Conservation (phyloP, 2,113 vertebrate species). For the Dolichallabes microphthalmus region DNA sequence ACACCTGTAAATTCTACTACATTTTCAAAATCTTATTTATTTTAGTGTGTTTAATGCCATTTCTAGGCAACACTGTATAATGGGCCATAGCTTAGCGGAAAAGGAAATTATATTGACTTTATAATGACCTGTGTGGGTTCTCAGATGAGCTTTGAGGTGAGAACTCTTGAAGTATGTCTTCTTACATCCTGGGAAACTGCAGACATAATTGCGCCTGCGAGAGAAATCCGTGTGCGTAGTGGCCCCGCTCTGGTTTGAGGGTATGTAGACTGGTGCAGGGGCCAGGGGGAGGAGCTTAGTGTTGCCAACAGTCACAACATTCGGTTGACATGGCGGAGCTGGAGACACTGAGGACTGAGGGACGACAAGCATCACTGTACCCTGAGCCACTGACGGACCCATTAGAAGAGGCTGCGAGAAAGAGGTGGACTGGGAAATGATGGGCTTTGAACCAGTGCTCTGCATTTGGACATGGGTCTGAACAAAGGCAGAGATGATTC, state of each 20-base stretch:
- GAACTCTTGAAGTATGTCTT: constrained; percentile 99
- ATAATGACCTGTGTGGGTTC: constrained; percentile 91
- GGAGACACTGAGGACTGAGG: constrained; percentile 74
- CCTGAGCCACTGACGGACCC: constrained; percentile 80
- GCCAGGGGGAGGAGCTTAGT: constrained; percentile 91
- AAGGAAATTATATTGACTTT: not conserved
- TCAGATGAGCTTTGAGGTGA: constrained; percentile 95
- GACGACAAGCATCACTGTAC: constrained; percentile 91
- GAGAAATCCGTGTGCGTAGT: constrained; percentile 83
- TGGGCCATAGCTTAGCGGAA: not conserved
- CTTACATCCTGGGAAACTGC: constrained; percentile 88
- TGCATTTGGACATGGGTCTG: constrained; percentile 74
- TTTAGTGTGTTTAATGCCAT: not conserved
- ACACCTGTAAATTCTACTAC: not conserved
- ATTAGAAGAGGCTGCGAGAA: constrained; percentile 79
- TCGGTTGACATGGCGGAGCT: constrained; percentile 61
- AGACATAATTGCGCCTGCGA: constrained; percentile 90
- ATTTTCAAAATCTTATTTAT: not conserved
- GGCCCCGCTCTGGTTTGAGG: constrained; percentile 73
- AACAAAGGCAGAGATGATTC: constrained; percentile 82
- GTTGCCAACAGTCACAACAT: constrained; percentile 81
- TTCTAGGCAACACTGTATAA: not conserved
- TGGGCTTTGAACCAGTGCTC: constrained; percentile 68
- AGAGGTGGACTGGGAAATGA: constrained; percentile 74
- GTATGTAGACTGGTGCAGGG: constrained; percentile 85